Evolutionary conservation across 2,113 vertebrate species (phyloP).

Genomic region (Pteronura brasiliensis): DNA sequence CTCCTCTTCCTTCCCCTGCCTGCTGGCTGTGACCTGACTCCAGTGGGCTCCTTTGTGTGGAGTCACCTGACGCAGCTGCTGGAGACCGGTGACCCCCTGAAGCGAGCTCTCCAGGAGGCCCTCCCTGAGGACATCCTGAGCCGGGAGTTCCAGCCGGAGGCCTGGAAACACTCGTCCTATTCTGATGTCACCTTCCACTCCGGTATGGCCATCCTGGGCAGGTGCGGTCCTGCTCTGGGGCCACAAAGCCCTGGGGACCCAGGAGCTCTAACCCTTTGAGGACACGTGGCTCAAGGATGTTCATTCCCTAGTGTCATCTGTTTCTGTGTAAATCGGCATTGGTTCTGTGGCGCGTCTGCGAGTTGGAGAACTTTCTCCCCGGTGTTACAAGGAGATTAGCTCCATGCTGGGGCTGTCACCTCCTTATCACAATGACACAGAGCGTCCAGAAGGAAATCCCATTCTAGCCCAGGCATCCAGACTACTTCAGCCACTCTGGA

Average conservation of each 20-base stretch:
- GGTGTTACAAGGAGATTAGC: neutral
- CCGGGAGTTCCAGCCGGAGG: slow-evolving; percentile 87
- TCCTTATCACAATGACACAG: neutral
- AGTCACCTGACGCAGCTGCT: slow-evolving; percentile 90
- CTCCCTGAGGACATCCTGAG: slow-evolving; percentile 90
- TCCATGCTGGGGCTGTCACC: neutral
- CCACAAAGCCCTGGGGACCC: neutral
- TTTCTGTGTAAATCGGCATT: neutral
- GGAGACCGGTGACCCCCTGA: slow-evolving; percentile 89
- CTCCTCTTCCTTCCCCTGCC: too few species aligned
- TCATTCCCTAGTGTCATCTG: neutral
- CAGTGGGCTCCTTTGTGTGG: slow-evolving; percentile 94
- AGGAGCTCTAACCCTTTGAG: neutral
- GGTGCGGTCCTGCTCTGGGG: accelerated
- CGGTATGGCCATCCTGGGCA: slow-evolving; percentile 75
- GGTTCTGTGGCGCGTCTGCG: neutral
- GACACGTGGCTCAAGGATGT: neutral
- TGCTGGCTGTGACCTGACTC: neutral
- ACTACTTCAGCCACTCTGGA: neutral
- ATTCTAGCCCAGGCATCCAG: neutral
- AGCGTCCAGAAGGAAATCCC: neutral
- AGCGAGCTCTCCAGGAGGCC: slow-evolving; percentile 83
- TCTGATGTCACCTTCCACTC: slow-evolving; percentile 86
- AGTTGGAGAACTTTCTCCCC: neutral
- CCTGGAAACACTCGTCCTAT: slow-evolving; percentile 91